These are phyloP conservation scores for Chrysaora quinquecirrha DNA, from an alignment of 30 jellyfish, hydroid and myxozoan genomes.

Conservation along the genomic window DNA sequence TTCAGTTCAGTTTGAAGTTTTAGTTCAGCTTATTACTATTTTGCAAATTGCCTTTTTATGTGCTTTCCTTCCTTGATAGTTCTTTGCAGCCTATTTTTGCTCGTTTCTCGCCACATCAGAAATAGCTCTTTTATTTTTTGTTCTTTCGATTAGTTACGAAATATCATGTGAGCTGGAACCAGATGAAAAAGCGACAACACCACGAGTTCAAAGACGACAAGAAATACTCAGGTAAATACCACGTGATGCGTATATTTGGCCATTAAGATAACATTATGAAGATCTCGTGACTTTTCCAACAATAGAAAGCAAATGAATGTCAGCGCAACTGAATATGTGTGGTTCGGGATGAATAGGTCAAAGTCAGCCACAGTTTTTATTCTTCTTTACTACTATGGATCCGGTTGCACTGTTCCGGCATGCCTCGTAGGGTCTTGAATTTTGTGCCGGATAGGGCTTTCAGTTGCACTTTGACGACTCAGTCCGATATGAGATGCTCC, in stretches of 20 bases:
- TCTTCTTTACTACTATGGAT: too few species aligned
- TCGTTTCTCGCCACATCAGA: neutral
- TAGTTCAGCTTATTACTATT: too few species aligned
- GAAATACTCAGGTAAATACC: conserved; percentile 26
- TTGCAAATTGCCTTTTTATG: neutral
- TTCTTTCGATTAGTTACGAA: conserved; percentile 13
- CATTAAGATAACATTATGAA: neutral
- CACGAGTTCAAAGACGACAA: conserved; percentile 44
- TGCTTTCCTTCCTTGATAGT: neutral
- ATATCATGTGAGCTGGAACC: conserved; percentile 67
- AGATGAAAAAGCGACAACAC: conserved; percentile 56
- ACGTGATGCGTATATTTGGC: neutral
- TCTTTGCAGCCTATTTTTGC: neutral
- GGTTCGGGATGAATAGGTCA: too few species aligned
- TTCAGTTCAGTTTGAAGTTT: too few species aligned
- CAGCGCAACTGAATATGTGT: too few species aligned
- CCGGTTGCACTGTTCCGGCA: too few species aligned
- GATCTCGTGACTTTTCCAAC: neutral
- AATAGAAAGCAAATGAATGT: too few species aligned
- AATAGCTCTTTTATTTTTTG: neutral
- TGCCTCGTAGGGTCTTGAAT: too few species aligned
- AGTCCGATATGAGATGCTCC: too few species aligned
- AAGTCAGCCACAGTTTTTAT: too few species aligned
- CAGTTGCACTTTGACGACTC: too few species aligned
- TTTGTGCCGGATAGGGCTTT: too few species aligned